Base-by-base conservation (phyloP, 1,140 invertebrate genomes). In the Monomorium pharaonis region DNA sequence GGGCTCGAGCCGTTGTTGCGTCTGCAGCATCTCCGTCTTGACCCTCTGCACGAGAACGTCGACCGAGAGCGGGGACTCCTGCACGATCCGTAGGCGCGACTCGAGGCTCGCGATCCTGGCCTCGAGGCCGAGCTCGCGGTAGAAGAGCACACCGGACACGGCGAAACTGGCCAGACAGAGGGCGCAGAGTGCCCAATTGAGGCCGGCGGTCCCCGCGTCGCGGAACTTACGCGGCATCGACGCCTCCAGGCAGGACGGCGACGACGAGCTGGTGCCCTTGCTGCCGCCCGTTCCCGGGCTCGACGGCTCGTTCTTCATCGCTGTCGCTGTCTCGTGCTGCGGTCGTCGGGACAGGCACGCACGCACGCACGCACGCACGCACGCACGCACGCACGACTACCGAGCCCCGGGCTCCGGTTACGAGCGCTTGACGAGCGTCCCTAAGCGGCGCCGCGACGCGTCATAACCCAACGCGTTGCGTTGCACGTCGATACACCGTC, bases 151-250 rank as follows among this genome's bases (percentile, higher is more conserved):
- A 37, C 90, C 92, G 72, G 92, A 94, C 70, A 94, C 88, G 12
- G 86, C 89, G 51, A 95, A 74, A 84, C 94, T 94, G 78, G 86
- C 87, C n/a, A 95, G 58, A 86, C 95, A 95, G 77, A 95, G 87
- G 74, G 89, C 84, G 89, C 93, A 93, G 92, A 95, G 91, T 9
- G 90, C 89, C 92, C 92, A 94, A 88, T 91, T 94, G 27, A 93
- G 67, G 27, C 54, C 69, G 44, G 54, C 74, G 37, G 54, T 47
- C 67, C 65, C 65, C 72, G 63, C 62, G 54, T 89, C 89, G 3
- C 91, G 92, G 63, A 90, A 92, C 86, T 93, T 93, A 49, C 86
- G 90, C 42, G 92, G 90, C 88, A 92, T 85, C 75, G 90, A 76
- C 60, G 86, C 75, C 75, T 85, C 75, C 67, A 81, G 77, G n/a